Conservation (phyloP, 1,140 invertebrate genomes). For the Tyrophagus putrescentiae region DNA sequence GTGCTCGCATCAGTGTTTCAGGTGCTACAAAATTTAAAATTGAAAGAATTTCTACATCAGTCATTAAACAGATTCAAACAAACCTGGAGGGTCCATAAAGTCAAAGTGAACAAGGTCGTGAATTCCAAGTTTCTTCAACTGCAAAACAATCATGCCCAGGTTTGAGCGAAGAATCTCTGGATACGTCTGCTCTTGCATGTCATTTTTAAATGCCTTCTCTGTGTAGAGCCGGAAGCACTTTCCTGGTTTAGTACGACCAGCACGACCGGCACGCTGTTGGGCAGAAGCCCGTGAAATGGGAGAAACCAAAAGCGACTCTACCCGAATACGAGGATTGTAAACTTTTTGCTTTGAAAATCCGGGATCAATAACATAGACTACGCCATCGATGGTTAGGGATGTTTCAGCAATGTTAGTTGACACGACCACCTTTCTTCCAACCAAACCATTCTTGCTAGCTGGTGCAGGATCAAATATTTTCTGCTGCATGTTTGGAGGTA, state of each 20-base stretch:
- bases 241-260: constrained; percentile 86
- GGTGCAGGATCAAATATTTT: constrained; percentile 92
- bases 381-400: constrained; percentile 95
- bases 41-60: constrained; percentile 8
- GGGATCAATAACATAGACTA: constrained; percentile 99
- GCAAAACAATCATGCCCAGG: constrained; percentile 88
- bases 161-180: constrained; percentile 96
- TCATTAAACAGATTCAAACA: constrained; percentile 6
- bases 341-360: constrained; percentile 99
- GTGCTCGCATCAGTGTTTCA: constrained; percentile 95
- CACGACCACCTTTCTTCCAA: constrained; percentile 86
- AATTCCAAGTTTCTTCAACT: constrained; percentile 96
- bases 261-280: constrained; percentile 90
- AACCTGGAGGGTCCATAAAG: constrained; percentile 95
- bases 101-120: constrained; percentile 99
- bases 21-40: constrained; percentile 51
- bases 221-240: constrained; percentile 98
- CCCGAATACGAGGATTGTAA: constrained; percentile 89
- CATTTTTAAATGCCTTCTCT: constrained; percentile 93
- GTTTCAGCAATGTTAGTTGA: constrained; percentile 99
- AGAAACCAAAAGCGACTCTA: constrained; percentile 91
- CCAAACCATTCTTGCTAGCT: constrained; percentile 81
- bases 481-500: constrained; percentile 94
- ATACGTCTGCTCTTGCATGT: constrained; percentile 99
- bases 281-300: constrained; percentile 99